Evolutionary conservation across 2,888 invertebrate species (phyloP), one percentile per base, ranked within the genome.

Genomic region (Diachrysia chrysitis): DNA sequence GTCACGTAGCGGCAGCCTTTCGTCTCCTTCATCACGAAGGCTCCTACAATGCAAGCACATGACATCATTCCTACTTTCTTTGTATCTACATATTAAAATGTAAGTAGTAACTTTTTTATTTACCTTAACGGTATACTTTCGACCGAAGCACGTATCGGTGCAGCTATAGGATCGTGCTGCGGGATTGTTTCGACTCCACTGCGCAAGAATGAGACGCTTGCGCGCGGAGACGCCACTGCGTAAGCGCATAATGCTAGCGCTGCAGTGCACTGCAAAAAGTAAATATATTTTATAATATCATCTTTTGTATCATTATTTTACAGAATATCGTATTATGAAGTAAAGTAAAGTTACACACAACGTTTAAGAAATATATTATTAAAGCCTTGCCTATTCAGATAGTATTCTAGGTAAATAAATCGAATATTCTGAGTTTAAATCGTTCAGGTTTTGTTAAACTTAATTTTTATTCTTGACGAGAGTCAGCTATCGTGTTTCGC

Each of bases 71-170:
- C 59, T 63, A 60, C 21, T 25, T 53, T 64, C 55, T 76, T 64
- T 53, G 42, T 58, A 66, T 59, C 71, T 58, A 37, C 57, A 64
- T 67, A 79, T 69, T 68, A 55, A 69, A 62, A 63, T 46, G 42
- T 37, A 12, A 53, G 60, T 71, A 62, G 62, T 65, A 23, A 57
- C 65, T 74, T 66, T 60, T 61, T 54, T 66, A 58, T 42, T 85
- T 89, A 95, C 95, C 93, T 93, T 62, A 93, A 87, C 10, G 97
- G 97, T 66, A 97, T 92, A 83, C 96, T 97, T 91, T 98, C 98
- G 2, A 98, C 97, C 1, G 98, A 98, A 58, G 96, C 96, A 69
- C 98, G 95, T 68, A 98, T 93, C 0, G 98, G 98, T 29, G 89
- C 78, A 9, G 91, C 87, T 51, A 95, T 87, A 2, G 91, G 91